Base-by-base conservation (phyloP, 2,888 invertebrate species). In the Macrophya alboannulata region DNA sequence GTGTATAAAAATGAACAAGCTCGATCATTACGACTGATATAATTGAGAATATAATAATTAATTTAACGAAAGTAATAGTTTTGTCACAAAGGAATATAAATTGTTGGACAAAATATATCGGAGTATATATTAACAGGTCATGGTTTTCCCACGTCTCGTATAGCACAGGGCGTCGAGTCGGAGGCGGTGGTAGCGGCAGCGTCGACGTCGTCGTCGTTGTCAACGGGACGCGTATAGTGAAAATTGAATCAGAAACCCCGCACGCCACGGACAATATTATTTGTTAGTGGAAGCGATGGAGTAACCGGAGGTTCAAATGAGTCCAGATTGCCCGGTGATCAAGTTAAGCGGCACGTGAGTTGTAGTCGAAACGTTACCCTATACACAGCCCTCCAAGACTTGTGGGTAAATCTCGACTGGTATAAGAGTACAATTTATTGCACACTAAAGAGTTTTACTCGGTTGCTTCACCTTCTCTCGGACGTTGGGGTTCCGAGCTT, bases 301-400 rank as follows among this genome's bases (percentile, higher is more conserved):
- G 92, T 91, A 92, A 92, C 91, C 91, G 90, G 90, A 92, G 92
- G 91, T 92, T 93, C 93, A 93, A 93, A 93, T 92, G 93, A 93
- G 93, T 92, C 92, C 93, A 93, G 93, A 93, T 93, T 93, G 93
- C 90, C 90, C 92, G 90, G 91, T 93, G 93, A 93, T 93, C 93
- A 91, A 93, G 93, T 93, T 93, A 93, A 93, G 92, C 90, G 92
- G 91, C 92, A 93, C 93, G 93, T 93, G 93, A 91, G 90, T 89
- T 89, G 90, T 90, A 91, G 91, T 65, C 77, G 48, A 65, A 65
- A 85, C 77, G 68, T 43, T 48, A 65, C 17, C 48, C 45, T 31
- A 3, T 31, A n/a, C n/a, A n/a, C n/a, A 25, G 10, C 62, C 48
- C 45, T 68, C 1, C 37, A 40, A 10, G 43, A 31, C 17, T 51